Conservation (phyloP, 2,797 vertebrate species). For the Anguilla obscura region DNA sequence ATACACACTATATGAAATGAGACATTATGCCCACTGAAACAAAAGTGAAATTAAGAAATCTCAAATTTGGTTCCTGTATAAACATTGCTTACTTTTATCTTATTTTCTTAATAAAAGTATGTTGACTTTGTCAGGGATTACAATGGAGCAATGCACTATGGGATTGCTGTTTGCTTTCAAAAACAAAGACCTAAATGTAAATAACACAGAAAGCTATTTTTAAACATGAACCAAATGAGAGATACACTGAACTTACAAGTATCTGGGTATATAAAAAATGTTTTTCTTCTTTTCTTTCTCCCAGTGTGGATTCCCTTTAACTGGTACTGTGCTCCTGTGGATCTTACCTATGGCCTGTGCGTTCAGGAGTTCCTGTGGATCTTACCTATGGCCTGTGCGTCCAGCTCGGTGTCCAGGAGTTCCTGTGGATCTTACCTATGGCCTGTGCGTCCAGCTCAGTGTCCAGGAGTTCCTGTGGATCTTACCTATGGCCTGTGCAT, state of each 20-base stretch:
- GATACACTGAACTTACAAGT: too few relatives aligned
- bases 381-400: too few relatives aligned
- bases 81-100: neutral
- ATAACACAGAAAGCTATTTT: neutral
- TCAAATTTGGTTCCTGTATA: neutral
- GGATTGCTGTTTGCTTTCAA: neutral
- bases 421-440: too few relatives aligned
- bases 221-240: neutral
- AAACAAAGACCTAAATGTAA: neutral
- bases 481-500: conserved; percentile 82
- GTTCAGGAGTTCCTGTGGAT: too few relatives aligned
- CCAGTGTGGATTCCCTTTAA: neutral
- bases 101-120: neutral
- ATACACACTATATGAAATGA: neutral
- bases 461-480: neutral
- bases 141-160: neutral
- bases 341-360: conserved; percentile 82
- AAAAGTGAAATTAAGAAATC: neutral
- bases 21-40: neutral
- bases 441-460: too few relatives aligned
- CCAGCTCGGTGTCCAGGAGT: too few relatives aligned
- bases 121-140: neutral
- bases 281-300: neutral
- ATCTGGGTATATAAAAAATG: too few relatives aligned
- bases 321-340: neutral